Evolutionary conservation across 2,113 vertebrate species (phyloP).

Genomic region (Uria lomvia): DNA sequence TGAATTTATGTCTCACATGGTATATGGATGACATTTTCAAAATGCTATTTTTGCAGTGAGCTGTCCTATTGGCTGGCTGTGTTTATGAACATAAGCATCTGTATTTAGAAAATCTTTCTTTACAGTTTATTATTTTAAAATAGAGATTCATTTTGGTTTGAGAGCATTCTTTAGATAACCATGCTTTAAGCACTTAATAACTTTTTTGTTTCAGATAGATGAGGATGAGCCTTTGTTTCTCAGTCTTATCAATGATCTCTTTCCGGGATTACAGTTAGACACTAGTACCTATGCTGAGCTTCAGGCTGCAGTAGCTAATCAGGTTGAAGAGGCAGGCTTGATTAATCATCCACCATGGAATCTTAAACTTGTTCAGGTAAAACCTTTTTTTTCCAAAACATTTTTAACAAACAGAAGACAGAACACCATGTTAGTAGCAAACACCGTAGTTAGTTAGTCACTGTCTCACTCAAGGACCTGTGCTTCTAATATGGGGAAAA

Average conservation of each 20-base stretch:
- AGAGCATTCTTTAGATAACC: background rate
- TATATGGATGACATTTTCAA: background rate
- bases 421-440: background rate
- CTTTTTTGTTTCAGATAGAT: conserved; percentile 66
- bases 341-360: conserved; percentile 82
- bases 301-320: conserved; percentile 71
- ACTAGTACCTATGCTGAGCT: conserved; percentile 67
- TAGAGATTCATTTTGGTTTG: background rate
- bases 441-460: too few relatives aligned
- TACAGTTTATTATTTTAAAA: background rate
- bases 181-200: background rate
- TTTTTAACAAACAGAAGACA: background rate
- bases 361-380: conserved; percentile 79
- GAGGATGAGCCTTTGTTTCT: conserved; percentile 82
- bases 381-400: background rate
- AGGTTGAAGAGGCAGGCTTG: conserved; percentile 71
- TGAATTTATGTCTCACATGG: background rate
- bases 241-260: conserved; percentile 79
- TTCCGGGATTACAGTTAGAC: conserved; percentile 75
- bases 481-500: background rate
- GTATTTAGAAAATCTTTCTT: background rate
- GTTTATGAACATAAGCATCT: background rate
- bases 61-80: background rate
- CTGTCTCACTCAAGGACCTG: background rate
- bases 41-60: background rate